These are phyloP conservation scores for Pantelozetes paolii DNA, from an alignment of 2,888 invertebrate genomes.

Conservation along the genomic window DNA sequence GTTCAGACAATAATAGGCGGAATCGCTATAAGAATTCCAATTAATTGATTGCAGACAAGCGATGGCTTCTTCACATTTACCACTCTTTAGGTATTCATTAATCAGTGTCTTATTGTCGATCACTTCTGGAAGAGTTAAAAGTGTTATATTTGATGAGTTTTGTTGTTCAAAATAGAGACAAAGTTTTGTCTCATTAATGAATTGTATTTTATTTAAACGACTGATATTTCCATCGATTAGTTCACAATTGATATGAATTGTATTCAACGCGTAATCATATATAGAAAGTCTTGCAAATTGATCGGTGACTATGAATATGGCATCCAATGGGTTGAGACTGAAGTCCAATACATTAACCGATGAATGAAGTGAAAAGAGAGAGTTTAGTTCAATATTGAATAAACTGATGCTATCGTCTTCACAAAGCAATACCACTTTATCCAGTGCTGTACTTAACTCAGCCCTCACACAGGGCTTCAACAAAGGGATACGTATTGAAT, in stretches of 20 bases:
- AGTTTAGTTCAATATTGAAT: conserved; percentile 41
- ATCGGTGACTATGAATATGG: conserved; percentile 41
- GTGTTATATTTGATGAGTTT: background rate
- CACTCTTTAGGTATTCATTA: conserved; percentile 32
- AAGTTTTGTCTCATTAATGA: background rate
- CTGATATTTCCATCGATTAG: conserved; percentile 4
- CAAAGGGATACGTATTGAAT: conserved; percentile 38
- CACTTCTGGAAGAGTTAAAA: conserved; percentile 29
- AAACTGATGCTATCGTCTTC: conserved; percentile 41
- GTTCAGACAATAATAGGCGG: conserved; percentile 39
- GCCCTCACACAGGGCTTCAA: conserved; percentile 35
- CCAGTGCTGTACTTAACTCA: conserved; percentile 34
- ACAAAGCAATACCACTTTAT: conserved; percentile 41
- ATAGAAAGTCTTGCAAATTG: conserved; percentile 38
- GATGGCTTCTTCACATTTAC: conserved; percentile 41
- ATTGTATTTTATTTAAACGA: conserved; percentile 20
- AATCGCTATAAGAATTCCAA: conserved; percentile 41
- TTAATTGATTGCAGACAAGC: conserved; percentile 36
- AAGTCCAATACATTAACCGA: conserved; percentile 38
- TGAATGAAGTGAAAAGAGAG: conserved; percentile 39
- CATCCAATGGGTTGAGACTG: conserved; percentile 35
- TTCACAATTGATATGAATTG: conserved; percentile 40
- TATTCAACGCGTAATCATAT: conserved; percentile 41
- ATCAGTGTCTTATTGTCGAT: conserved; percentile 34
- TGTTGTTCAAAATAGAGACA: conserved; percentile 17